Conservation (phyloP, 2,888 invertebrate species). For the Coremacera marginata region DNA sequence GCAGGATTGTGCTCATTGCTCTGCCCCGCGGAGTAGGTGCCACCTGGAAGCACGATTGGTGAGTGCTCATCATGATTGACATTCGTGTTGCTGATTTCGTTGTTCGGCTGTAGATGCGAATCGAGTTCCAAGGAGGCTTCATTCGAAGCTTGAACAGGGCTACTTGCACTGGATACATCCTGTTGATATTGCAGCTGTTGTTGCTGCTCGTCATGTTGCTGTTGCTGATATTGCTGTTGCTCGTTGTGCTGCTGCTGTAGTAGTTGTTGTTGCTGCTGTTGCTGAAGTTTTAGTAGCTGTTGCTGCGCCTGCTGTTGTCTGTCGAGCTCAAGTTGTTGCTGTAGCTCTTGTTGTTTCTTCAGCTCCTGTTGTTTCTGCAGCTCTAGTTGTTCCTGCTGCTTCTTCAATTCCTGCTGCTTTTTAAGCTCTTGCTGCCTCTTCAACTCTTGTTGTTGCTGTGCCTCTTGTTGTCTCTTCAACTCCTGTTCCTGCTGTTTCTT, state of each 20-base stretch:
- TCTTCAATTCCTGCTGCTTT: not conserved
- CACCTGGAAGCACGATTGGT: slow-evolving; percentile 59
- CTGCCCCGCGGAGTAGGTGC: slow-evolving; percentile 55
- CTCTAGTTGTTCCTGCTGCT: not conserved
- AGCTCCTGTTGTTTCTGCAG: not conserved
- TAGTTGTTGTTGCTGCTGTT: not conserved
- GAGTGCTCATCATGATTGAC: slow-evolving; percentile 40
- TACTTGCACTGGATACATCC: slow-evolving; percentile 18
- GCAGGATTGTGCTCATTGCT: slow-evolving; percentile 49
- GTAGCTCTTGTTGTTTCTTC: slow-evolving; percentile 20
- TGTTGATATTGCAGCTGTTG: slow-evolving; percentile 19
- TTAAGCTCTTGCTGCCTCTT: too few relatives aligned
- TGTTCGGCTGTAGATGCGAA: slow-evolving; percentile 48
- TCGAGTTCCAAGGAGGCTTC: slow-evolving; percentile 57
- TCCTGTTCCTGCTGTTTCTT: too few relatives aligned
- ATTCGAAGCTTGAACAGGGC: slow-evolving; percentile 48
- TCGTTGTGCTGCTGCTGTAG: not conserved
- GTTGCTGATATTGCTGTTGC: not conserved
- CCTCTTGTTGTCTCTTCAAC: too few relatives aligned
- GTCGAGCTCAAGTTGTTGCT: slow-evolving; percentile 24
- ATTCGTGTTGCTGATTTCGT: slow-evolving; percentile 47
- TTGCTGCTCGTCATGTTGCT: not conserved
- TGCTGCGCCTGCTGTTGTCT: not conserved
- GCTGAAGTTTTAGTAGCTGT: not conserved
- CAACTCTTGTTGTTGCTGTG: too few relatives aligned